Evolutionary conservation across 2,888 invertebrate genomes (phyloP), one percentile per base, ranked within the genome.

Genomic region (Diarsia rubi): DNA sequence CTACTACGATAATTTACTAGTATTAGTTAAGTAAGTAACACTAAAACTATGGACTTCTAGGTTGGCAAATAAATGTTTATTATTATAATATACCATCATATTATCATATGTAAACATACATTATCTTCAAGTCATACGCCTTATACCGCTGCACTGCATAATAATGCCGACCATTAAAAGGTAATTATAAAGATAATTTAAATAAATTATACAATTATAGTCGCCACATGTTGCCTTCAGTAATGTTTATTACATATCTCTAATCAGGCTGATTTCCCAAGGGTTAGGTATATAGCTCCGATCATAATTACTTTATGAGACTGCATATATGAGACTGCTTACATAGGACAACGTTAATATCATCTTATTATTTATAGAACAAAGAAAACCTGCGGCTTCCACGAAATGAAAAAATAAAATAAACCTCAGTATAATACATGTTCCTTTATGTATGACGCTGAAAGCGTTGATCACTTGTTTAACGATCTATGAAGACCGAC

Each of bases 391-490:
- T 16, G 27, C 9, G 24, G 45, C 27, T 42, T 69, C 42, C 42
- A 24, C 31, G 9, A 44, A 68, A 49, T 31, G 37, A 37, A 16
- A 44, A 54, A 70, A 60, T 31, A 8, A 64, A n/a, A 44, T 65
- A 64, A n/a, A 44, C 60, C 64, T 79, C 8, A 42, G 16, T 45
- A n/a, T 21, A 69, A 63, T 45, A 16, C 16, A 44, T 12, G 54
- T 69, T 63, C 24, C 49, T 37, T 63, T 37, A 69, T 54, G 54
- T 69, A 66, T 49, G 76, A 72, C 70, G 77, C 27, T 57, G 59
- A 49, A 24, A 59, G 27, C 65, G 68, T 82, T 82, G 82, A 78
- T 84, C 73, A 84, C 67, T 75, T 75, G 69, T 81, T 70, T 65
- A 83, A 84, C 75, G 70, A 84, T 65, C 54, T 73, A 54, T 66